These are phyloP conservation scores for Hemicordylus capensis DNA, from an alignment of 2,113 vertebrate genomes.

Conservation along the genomic window DNA sequence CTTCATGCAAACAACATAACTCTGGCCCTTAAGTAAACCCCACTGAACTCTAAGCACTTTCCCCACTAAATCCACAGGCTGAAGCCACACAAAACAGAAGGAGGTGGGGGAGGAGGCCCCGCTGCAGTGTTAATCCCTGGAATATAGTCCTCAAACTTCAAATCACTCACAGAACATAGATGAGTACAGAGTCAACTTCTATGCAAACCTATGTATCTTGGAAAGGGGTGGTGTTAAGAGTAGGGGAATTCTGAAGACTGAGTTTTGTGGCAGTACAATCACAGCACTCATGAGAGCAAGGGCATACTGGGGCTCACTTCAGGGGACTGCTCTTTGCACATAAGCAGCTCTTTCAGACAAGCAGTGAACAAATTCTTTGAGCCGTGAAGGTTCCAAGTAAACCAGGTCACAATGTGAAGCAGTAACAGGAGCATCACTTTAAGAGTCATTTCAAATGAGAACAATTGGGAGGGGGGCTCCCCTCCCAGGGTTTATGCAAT, in stretches of 20 bases:
- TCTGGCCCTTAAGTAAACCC: neutral
- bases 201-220: neutral
- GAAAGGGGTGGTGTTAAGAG: constrained; percentile 22
- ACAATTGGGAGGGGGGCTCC: neutral
- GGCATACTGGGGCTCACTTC: constrained; percentile 19
- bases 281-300: constrained; percentile 36
- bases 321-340: constrained; percentile 42
- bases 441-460: constrained; percentile 1
- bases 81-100: neutral
- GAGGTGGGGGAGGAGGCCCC: neutral
- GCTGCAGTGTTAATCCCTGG: neutral
- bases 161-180: neutral
- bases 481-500: neutral
- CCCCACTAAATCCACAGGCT: neutral
- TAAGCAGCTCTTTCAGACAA: neutral
- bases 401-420: constrained; percentile 7
- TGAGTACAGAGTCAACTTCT: neutral
- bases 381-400: constrained; percentile 13
- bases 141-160: neutral
- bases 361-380: constrained; percentile 14
- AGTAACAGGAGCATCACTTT: neutral
- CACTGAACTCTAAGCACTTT: neutral
- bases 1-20: neutral
- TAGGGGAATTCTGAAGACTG: neutral
- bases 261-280: neutral